phyloP scores from a whole-genome alignment of 2,113 vertebrate genomes.

The Galeopterus variegatus region DNA sequence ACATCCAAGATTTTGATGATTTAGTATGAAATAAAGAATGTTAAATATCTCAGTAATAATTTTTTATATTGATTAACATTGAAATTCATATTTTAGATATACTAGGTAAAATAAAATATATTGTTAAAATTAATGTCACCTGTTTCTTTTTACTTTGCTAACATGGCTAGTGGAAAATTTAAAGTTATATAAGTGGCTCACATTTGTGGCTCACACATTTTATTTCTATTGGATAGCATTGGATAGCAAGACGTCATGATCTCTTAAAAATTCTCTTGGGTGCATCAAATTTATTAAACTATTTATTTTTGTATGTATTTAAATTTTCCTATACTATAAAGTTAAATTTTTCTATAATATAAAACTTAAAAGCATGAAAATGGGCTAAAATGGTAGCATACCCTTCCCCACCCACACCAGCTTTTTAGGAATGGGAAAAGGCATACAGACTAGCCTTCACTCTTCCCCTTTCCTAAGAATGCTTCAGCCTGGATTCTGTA shows the following conservation, averaged over 20 bases:
- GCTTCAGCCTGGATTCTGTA: not conserved
- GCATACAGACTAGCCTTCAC: fast-evolving
- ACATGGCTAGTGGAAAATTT: not conserved
- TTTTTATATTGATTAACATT: not conserved
- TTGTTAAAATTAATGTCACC: not conserved
- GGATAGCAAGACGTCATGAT: not conserved
- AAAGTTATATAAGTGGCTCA: not conserved
- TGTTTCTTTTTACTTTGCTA: not conserved
- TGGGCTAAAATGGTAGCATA: too few relatives aligned
- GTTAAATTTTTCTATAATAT: not conserved
- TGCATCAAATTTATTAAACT: not conserved
- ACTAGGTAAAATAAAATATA: not conserved
- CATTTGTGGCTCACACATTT: not conserved
- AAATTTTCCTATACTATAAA: not conserved
- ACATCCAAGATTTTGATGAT: not conserved
- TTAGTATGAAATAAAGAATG: not conserved
- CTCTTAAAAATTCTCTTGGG: not conserved
- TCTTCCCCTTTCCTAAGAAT: not conserved
- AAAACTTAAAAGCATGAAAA: not conserved
- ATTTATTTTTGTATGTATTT: not conserved
- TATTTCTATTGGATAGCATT: not conserved
- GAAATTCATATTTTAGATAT: not conserved
- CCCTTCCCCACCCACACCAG: not conserved
- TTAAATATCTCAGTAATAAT: not conserved
- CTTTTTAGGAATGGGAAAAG: not conserved